Conservation (phyloP, 1,140 invertebrate species). For the Asobara japonica region DNA sequence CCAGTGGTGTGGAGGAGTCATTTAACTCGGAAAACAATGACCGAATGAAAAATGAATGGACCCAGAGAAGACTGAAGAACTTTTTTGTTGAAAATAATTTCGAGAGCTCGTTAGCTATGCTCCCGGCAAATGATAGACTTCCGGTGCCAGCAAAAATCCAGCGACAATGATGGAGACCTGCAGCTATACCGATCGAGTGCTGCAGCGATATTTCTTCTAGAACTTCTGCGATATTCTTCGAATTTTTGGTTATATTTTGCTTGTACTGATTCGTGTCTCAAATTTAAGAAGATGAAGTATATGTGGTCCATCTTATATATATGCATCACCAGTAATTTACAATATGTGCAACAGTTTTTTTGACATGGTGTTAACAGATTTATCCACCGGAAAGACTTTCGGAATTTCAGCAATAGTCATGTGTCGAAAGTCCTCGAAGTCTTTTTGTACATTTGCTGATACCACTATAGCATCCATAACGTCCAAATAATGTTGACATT, state of each 20-base stretch:
- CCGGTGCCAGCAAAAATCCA: not conserved
- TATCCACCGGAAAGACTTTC: too few relatives aligned
- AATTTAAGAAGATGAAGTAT: too few relatives aligned
- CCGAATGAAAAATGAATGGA: not conserved
- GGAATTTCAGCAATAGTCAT: too few relatives aligned
- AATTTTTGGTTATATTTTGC: not conserved
- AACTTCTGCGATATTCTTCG: not conserved
- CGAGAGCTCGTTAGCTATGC: not conserved
- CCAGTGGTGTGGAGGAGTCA: not conserved
- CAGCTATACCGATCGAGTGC: not conserved
- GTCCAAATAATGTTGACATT: not conserved
- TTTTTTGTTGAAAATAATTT: not conserved
- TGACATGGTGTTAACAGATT: too few relatives aligned
- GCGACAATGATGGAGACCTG: not conserved
- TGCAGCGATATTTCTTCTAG: not conserved
- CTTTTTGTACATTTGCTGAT: too few relatives aligned
- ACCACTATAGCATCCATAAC: not conserved
- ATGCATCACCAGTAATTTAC: too few relatives aligned
- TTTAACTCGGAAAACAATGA: constrained; percentile 14
- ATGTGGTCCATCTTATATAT: too few relatives aligned
- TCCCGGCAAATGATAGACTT: not conserved
- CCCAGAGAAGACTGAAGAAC: not conserved
- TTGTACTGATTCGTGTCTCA: too few relatives aligned
- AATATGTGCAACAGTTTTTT: too few relatives aligned
- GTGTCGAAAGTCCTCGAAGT: too few relatives aligned